Percentiles rank a stretch among this genome's conserved stretches.
Conservation (phyloP, 2,797 vertebrate species). For the Pyrocephalus nanus region DNA sequence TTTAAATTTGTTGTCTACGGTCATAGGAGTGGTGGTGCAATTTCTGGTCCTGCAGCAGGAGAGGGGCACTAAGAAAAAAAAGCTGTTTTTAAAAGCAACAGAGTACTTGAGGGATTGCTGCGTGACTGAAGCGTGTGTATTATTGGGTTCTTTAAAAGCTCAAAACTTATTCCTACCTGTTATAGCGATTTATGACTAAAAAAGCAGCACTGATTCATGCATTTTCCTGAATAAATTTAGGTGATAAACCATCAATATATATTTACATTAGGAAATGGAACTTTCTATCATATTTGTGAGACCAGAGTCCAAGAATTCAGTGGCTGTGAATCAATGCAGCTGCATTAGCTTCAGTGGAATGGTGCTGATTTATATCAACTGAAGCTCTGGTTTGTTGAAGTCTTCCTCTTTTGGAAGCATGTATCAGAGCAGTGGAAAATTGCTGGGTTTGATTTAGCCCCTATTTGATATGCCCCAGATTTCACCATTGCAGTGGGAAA, state of each 20-base stretch:
- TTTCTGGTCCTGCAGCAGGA: neutral
- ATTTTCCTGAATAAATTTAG: constrained; percentile 74
- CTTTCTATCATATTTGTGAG: constrained; percentile 34
- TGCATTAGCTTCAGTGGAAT: neutral
- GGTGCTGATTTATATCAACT: constrained; percentile 32
- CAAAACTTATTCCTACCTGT: constrained; percentile 59
- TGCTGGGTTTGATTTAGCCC: constrained; percentile 23
- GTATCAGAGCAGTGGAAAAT: constrained; percentile 15
- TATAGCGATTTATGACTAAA: constrained; percentile 62
- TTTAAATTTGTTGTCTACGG: constrained; percentile 74
- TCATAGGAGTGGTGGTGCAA: constrained; percentile 51
- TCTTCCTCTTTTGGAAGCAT: constrained; percentile 3
- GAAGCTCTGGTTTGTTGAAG: constrained; percentile 26
- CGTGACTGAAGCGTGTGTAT: neutral
- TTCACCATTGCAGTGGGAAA: neutral
- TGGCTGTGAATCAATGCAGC: constrained; percentile 39
- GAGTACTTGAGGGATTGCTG: neutral
- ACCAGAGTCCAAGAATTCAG: neutral
- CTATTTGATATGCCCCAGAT: neutral
- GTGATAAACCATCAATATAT: constrained; percentile 70
- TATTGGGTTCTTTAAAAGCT: neutral
- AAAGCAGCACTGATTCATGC: constrained; percentile 67
- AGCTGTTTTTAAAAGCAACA: neutral
- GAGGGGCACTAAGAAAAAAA: neutral
- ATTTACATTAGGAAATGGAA: constrained; percentile 59